Evolutionary conservation across 2,888 invertebrate species (phyloP).

Genomic region (Eristalis arbustorum): DNA sequence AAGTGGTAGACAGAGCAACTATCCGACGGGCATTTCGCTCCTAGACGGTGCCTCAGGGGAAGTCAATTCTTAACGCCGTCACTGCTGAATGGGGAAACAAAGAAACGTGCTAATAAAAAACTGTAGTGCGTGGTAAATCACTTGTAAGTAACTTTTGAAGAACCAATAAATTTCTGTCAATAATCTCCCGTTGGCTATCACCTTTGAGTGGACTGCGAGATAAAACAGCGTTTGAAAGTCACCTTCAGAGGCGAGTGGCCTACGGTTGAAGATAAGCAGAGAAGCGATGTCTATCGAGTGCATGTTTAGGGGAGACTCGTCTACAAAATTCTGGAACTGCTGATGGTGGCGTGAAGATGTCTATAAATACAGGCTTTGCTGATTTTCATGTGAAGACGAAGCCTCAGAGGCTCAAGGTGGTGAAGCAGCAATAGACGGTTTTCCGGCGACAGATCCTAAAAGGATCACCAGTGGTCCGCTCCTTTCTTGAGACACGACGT

Average conservation of each 20-base stretch:
- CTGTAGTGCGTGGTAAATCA: not conserved
- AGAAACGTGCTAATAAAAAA: slow-evolving; percentile 1
- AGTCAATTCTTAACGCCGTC: not conserved
- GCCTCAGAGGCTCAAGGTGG: not conserved
- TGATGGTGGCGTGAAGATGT: no score
- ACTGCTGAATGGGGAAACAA: not conserved
- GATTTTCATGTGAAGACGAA: not conserved
- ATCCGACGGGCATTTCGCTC: not conserved
- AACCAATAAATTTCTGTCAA: not conserved
- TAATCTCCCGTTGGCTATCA: not conserved
- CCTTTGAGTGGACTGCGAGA: not conserved
- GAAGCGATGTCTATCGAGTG: not conserved
- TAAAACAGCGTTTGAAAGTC: not conserved
- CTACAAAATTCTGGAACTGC: no score
- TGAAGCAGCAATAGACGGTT: no score
- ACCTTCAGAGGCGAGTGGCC: not conserved
- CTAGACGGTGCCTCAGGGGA: not conserved
- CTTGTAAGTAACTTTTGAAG: not conserved
- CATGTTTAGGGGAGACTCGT: not conserved
- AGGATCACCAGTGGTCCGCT: no score
- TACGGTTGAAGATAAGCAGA: not conserved
- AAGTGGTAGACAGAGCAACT: not conserved
- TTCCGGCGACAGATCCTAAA: no score
- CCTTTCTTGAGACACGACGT: no score
- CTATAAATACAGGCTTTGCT: not conserved